Conservation (phyloP, 2,113 vertebrate genomes). For the Psittacara wagleri region DNA sequence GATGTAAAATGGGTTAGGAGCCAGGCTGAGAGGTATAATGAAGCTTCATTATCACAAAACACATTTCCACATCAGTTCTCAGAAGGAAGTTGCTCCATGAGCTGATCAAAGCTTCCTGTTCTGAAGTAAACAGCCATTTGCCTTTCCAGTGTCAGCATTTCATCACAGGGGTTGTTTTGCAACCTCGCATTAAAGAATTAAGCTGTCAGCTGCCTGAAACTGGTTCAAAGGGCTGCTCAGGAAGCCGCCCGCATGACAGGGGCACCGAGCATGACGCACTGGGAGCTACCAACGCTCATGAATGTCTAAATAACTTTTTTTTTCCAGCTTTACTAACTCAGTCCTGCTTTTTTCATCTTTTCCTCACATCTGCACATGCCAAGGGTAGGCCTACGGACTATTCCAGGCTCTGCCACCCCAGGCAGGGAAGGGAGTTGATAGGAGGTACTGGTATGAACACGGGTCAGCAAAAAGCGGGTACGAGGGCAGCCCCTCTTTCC, state of each 20-base stretch:
- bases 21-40: not conserved
- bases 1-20: not conserved
- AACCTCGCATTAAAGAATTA: not conserved
- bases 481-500: fast-evolving
- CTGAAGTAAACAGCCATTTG: not conserved
- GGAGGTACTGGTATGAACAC: fast-evolving
- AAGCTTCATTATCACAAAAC: not conserved
- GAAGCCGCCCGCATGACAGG: not conserved
- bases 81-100: not conserved
- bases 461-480: not conserved
- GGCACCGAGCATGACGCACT: fast-evolving
- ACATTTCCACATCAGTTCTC: not conserved
- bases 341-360: fast-evolving
- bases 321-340: not conserved
- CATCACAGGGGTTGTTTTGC: not conserved
- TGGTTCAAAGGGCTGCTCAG: not conserved
- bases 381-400: fast-evolving
- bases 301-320: fast-evolving
- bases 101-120: not conserved
- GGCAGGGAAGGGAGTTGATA: fast-evolving
- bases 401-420: not conserved
- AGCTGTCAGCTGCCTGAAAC: not conserved
- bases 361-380: fast-evolving
- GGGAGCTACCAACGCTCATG: fast-evolving
- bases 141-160: not conserved